Base-by-base conservation (phyloP, 2,113 vertebrate species). In the Tupaia tana region DNA sequence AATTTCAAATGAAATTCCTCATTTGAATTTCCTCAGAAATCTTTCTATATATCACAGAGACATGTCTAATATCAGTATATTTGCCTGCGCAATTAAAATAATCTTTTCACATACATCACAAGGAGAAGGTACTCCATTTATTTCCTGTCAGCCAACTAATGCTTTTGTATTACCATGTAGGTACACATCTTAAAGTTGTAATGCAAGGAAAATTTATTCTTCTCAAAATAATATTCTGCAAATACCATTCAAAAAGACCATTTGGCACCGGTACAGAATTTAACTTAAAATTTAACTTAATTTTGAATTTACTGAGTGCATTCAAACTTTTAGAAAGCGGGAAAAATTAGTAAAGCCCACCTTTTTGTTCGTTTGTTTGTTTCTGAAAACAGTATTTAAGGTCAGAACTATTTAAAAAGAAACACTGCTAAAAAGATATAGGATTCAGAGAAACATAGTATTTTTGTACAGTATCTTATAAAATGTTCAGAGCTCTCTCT, bases 381-480 rank as follows among this genome's bases (percentile, higher is more conserved):
- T 96, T 93, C 29, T 9, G 8, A 31, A 18, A 86, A 88, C 4
- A 66, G 29, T 93, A 80, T 52, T 95, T 6, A 16, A 94, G 86
- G 58, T 86, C 7, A 82, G 87, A 91, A 6, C n/a, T 95, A 86
- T 70, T 93, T 74, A 86, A 93, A 90, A 95, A 84, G 90, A 71
- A 29, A 9, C 67, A 15, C 27, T 90, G 86, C 93, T 90, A 88
- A 64, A 89, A 86, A 78, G 61, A 6, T 85, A 4, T 0, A 86
- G 86, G 94, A 97, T 97, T 96, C 85, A 90, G 96, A 95, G 94
- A 83, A 96, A 77, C 84, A 80, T 3, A 75, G 82, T 95, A 66
- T 96, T 98, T 98, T 88, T 98, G 95, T 96, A 90, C 79, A 86
- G 87, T 43, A 31, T 67, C 75, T 95, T 95, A 29, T 56, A 64